Conservation (phyloP, 2,797 vertebrate species). For the Orestias chungarensis region DNA sequence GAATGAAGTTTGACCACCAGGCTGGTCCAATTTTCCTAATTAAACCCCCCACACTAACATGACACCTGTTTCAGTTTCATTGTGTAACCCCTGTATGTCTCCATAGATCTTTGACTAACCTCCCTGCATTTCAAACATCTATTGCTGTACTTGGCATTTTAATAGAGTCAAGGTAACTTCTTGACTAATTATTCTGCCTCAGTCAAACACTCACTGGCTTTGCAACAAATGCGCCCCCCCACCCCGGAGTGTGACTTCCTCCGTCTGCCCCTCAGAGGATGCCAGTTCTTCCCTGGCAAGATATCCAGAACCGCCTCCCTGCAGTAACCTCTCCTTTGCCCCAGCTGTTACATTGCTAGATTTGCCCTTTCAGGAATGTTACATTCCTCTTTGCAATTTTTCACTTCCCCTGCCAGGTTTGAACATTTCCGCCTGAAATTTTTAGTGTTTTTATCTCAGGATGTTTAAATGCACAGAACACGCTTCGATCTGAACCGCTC, state of each 20-base stretch:
- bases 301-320: slow-evolving; percentile 36
- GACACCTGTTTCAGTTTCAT: too few relatives aligned
- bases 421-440: too few relatives aligned
- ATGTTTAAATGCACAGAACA: not conserved
- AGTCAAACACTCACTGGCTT: too few relatives aligned
- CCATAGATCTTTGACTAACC: not conserved
- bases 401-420: not conserved
- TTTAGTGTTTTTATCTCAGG: too few relatives aligned
- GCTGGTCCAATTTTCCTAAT: too few relatives aligned
- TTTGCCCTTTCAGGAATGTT: too few relatives aligned
- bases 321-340: slow-evolving; percentile 28
- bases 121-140: not conserved
- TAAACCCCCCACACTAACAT: too few relatives aligned
- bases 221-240: too few relatives aligned
- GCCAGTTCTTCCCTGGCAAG: slow-evolving; percentile 59
- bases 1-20: too few relatives aligned
- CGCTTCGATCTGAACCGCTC: not conserved
- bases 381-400: not conserved
- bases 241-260: slow-evolving; percentile 42
- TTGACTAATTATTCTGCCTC: not conserved
- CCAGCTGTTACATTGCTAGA: too few relatives aligned
- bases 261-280: slow-evolving; percentile 53
- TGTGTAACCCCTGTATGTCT: too few relatives aligned
- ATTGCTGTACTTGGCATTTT: not conserved
- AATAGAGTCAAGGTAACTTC: not conserved